phyloP scores from a whole-genome alignment of 2,888 invertebrate genomes.

The Galerucella pusilla region DNA sequence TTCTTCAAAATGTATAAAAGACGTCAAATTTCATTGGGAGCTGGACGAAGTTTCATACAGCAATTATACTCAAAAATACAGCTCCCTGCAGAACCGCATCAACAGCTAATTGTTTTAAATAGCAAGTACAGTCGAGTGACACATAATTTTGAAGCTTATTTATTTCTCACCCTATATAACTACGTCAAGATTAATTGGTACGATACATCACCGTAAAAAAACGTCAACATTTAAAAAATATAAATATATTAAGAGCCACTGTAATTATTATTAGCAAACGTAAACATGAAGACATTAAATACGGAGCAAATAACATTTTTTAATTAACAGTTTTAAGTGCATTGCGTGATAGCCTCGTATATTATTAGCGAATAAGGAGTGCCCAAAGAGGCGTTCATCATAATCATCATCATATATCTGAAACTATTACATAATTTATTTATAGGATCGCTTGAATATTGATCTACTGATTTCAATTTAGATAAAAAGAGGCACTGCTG shows the following conservation, averaged over 20 bases:
- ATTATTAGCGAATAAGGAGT: constrained; percentile 3
- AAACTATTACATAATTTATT: constrained; percentile 28
- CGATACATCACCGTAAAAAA: no score
- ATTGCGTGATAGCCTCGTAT: constrained; percentile 24
- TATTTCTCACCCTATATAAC: no score
- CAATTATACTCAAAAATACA: no score
- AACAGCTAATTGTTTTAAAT: no score
- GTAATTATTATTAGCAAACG: background rate
- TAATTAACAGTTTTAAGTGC: constrained; percentile 19
- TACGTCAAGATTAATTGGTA: no score
- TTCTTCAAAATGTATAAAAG: no score
- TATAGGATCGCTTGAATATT: constrained; percentile 28
- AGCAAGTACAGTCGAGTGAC: no score
- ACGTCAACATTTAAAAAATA: no score
- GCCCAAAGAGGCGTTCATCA: constrained; percentile 16
- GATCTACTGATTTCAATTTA: constrained; percentile 37
- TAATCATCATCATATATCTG: constrained; percentile 6
- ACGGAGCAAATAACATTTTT: constrained; percentile 14
- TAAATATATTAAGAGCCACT: background rate
- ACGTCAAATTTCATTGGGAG: no score
- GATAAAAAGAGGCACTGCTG: constrained; percentile 31
- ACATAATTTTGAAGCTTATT: no score
- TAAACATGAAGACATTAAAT: constrained; percentile 4
- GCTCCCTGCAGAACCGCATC: no score
- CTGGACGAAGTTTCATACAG: no score